phyloP scores from a whole-genome alignment of 2,888 invertebrate genomes.

The Melolontha melolontha region DNA sequence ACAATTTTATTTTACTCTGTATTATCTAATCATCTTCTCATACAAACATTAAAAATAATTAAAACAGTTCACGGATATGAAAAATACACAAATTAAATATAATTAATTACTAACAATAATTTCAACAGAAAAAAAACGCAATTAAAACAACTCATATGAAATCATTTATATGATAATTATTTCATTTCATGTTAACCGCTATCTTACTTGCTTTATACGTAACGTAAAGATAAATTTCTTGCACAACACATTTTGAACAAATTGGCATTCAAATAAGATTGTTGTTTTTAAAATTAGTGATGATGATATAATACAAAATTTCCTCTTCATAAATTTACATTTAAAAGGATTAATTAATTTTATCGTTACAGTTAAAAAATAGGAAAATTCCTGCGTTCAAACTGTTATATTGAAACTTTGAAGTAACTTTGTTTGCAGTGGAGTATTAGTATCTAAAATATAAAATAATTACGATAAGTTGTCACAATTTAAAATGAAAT shows the following conservation, averaged over 20 bases:
- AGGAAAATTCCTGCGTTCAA: too few species aligned
- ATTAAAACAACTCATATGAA: slow-evolving; percentile 26
- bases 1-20: too few species aligned
- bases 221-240: slow-evolving; percentile 23
- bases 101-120: slow-evolving; percentile 32
- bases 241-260: slow-evolving; percentile 28
- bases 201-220: background rate
- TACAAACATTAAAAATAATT: slow-evolving; percentile 15
- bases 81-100: slow-evolving; percentile 33
- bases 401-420: too few species aligned
- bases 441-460: too few species aligned
- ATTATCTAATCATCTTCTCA: background rate
- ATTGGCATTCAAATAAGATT: slow-evolving; percentile 13
- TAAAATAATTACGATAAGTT: too few species aligned
- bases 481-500: too few species aligned
- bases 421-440: too few species aligned
- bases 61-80: slow-evolving; percentile 9
- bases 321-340: slow-evolving; percentile 27
- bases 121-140: slow-evolving; percentile 10
- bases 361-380: slow-evolving; percentile 17
- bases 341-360: slow-evolving; percentile 43
- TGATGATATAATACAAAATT: slow-evolving; percentile 36
- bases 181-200: slow-evolving; percentile 30
- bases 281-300: slow-evolving; percentile 41
- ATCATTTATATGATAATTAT: slow-evolving; percentile 35